Base-by-base conservation (phyloP, 2,113 vertebrate genomes). In the Xenotilapia longispinis region DNA sequence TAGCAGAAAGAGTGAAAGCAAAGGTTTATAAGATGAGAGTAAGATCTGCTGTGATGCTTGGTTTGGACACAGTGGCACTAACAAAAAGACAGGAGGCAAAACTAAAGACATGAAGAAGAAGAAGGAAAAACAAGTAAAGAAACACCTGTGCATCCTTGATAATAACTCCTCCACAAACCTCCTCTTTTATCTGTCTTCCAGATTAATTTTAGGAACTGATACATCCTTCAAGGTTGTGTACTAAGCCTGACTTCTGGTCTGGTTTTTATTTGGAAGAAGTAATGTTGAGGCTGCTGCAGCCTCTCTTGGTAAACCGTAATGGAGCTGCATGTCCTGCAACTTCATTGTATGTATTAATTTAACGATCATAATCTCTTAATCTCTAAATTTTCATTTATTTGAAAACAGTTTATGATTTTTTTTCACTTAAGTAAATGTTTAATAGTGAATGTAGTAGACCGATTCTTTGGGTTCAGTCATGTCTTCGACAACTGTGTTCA, bases 251-350 rank as follows among this genome's bases (percentile, higher is more conserved):
- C 10, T 65, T 65, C 10, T 65, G 60, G 19, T 38, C 10, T 63
- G 15, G 5, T 6, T 63, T 63, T 0, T 33, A 33, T 63, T 60
- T 11, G 28, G 28, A 33, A 63, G 58, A 63, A 63, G 58, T 63
- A 63, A 63, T 63, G 2, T 63, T 65, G 33, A 65, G 60, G 4
- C 60, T 7, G 10, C 33, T n/a, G 10, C 33, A 65, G 4, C 33
- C 0, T 65, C 31, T 65, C 17, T 65, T n/a, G 0, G 31, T 65
- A 63, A 36, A 63, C 58, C 1, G 1, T 7, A 36, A 65, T 0
- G 6, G 17, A 65, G 60, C 31, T 65, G 2, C 60, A 65, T 36
- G 60, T 65, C 60, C 17, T 12, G 15, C 60, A 7, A 38, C 33
- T 7, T 65, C 6, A 65, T 38, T 65, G 33, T 38, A 13, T 65